These are phyloP conservation scores for Nymphalis io DNA, from an alignment of 1,140 invertebrate genomes.

Conservation along the genomic window DNA sequence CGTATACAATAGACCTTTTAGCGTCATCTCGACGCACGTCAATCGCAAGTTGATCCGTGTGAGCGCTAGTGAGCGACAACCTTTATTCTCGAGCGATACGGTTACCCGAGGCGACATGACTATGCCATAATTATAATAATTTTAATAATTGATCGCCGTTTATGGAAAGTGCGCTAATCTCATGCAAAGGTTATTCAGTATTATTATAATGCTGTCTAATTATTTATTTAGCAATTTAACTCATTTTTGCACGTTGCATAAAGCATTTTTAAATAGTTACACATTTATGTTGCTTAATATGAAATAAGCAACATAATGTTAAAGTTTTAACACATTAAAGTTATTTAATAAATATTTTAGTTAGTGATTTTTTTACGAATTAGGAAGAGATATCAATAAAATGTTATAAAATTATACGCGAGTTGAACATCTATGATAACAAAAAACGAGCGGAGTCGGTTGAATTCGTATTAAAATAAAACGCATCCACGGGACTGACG, in stretches of 20 bases:
- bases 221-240: conserved; percentile 11
- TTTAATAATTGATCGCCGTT: conserved; percentile 33
- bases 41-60: conserved; percentile 59
- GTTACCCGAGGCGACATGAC: conserved; percentile 38
- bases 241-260: conserved; percentile 1
- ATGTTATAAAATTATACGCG: conserved; percentile 63
- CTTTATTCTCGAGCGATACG: conserved; percentile 57
- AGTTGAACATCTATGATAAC: conserved; percentile 69
- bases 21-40: conserved; percentile 73
- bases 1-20: conserved; percentile 81
- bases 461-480: conserved; percentile 75
- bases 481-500: conserved; percentile 70
- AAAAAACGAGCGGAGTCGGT: conserved; percentile 70
- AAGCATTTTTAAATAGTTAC: not conserved
- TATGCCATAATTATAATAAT: conserved; percentile 49
- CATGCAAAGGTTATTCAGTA: conserved; percentile 23
- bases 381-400: conserved; percentile 41
- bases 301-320: not conserved
- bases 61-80: conserved; percentile 49
- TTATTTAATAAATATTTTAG: not conserved
- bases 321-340: not conserved
- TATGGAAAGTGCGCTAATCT: conserved; percentile 24
- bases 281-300: not conserved
- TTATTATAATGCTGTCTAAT: conserved; percentile 22
- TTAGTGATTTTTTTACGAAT: conserved; percentile 12